Conservation (phyloP, 2,888 invertebrate species). For the Cacoxenus indagator region DNA sequence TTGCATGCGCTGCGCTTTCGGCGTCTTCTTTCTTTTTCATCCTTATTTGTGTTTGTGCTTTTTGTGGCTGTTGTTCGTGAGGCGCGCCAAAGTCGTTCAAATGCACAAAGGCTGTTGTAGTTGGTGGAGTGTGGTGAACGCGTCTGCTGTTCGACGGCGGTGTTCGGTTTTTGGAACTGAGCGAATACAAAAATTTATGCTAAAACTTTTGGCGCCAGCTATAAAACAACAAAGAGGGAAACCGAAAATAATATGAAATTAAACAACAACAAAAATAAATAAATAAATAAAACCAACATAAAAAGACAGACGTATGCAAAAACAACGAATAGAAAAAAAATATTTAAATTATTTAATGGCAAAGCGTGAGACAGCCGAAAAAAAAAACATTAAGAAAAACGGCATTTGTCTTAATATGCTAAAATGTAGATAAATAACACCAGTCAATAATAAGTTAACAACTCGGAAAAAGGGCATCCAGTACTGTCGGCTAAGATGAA, state of each 20-base stretch:
- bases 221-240: conserved; percentile 32
- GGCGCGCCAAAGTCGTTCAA: no score
- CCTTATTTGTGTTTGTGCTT: neutral
- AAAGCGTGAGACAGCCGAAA: no score
- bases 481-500: no score
- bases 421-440: neutral
- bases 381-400: no score
- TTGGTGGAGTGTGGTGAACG: neutral
- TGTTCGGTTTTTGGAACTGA: neutral
- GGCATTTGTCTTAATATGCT: no score
- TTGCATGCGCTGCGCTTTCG: neutral
- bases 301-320: neutral
- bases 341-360: no score
- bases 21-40: conserved; percentile 14
- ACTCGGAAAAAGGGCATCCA: no score
- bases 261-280: neutral
- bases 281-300: neutral
- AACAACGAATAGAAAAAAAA: conserved; percentile 9
- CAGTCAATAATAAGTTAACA: neutral
- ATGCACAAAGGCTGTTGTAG: no score
- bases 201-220: conserved; percentile 60
- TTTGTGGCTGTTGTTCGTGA: no score
- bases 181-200: conserved; percentile 49
- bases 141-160: neutral
- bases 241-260: conserved; percentile 32